Evolutionary conservation across 1,140 invertebrate genomes (phyloP), one percentile per base, ranked within the genome.

Genomic region (Drosophila navojoa): DNA sequence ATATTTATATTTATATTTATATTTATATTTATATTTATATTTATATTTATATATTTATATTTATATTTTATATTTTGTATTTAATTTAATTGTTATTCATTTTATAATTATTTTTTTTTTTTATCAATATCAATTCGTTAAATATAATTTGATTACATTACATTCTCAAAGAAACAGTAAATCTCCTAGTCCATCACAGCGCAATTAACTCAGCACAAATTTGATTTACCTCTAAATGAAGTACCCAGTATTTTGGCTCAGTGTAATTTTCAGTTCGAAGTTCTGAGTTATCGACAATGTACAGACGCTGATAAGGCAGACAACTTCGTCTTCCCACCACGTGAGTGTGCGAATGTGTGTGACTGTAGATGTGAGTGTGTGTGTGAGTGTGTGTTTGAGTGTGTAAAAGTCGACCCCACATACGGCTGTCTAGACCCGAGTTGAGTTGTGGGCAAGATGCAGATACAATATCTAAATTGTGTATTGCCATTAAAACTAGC

Each of bases 281-380:
- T 54, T 81, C 66, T 78, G 79, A 75, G 60, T 75, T 77, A 78
- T 75, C 60, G 55, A 32, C 79, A 57, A 61, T 78, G 75, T 62
- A 75, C 57, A 52, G 55, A 27, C 40, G 44, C 47, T 82, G 79
- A 81, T 81, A 81, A 81, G 71, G 9, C 1, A 11, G 50, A 53
- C 27, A 15, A 53, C 11, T 29, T 6, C 25, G 22, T 29, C 42
- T 9, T 5, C 42, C 7, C 45, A 10, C 45, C 2, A 6, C 7
- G 16, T 19, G 6, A 22, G 16, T 47, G 44, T 11, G 19, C 13
- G 45, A n/a, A 29, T 44, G 35, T 29, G 27, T 22, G 19, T 22
- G 19, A 22, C 19, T 22, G 19, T 22, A 22, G 19, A 3, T 22
- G 19, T 22, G 19, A 22, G 19, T 22, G 19, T 22, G 19, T 22